Conservation (phyloP, 2,797 vertebrate genomes). For the Serranus cabrilla region DNA sequence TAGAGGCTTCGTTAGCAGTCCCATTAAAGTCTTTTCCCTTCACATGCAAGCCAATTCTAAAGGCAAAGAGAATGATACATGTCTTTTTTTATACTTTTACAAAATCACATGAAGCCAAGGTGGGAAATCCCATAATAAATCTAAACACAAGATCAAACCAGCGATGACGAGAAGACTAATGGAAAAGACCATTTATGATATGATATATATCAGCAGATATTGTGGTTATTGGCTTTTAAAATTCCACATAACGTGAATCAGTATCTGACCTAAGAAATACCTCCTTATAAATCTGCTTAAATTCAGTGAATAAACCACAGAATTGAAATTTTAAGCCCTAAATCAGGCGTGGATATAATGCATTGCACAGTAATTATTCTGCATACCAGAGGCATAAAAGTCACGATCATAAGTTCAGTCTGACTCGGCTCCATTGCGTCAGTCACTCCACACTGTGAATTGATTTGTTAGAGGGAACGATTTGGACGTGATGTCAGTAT, state of each 20-base stretch:
- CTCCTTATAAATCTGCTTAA: slow-evolving; percentile 8
- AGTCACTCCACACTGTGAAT: slow-evolving; percentile 12
- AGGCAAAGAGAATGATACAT: not conserved
- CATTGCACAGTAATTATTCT: slow-evolving; percentile 38
- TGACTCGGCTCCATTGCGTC: slow-evolving; percentile 17
- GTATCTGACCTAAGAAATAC: slow-evolving; percentile 15
- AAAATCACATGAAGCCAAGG: slow-evolving; percentile 19
- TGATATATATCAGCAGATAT: slow-evolving; percentile 18
- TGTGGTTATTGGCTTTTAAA: not conserved
- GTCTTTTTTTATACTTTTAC: not conserved
- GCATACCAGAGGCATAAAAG: slow-evolving; percentile 44
- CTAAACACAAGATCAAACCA: not conserved
- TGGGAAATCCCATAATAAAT: slow-evolving; percentile 20
- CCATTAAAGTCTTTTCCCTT: slow-evolving; percentile 3
- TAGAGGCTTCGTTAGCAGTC: slow-evolving; percentile 11
- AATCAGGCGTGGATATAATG: slow-evolving; percentile 22
- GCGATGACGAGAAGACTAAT: not conserved
- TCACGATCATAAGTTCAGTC: slow-evolving; percentile 29
- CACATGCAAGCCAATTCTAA: not conserved
- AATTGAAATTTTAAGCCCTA: slow-evolving; percentile 37
- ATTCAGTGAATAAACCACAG: slow-evolving; percentile 37
- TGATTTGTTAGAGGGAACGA: slow-evolving; percentile 40
- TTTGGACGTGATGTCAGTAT: slow-evolving; percentile 43
- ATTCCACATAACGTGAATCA: slow-evolving; percentile 8
- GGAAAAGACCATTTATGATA: slow-evolving; percentile 8